Evolutionary conservation across 2,888 invertebrate species (phyloP).

Genomic region (Formica aserva): DNA sequence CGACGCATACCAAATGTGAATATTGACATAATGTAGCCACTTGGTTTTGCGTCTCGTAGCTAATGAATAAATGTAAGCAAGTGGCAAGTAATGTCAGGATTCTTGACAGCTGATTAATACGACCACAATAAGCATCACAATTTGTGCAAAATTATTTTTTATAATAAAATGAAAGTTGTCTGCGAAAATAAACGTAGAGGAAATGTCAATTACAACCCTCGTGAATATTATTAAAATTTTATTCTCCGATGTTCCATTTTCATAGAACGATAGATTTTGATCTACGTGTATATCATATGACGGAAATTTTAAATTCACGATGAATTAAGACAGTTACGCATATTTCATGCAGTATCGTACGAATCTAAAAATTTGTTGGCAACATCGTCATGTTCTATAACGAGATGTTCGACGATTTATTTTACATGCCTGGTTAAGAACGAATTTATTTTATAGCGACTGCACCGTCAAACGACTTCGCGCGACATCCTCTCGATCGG

Average conservation of each 20-base stretch:
- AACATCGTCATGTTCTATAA: neutral
- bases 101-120: neutral
- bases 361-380: neutral
- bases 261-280: neutral
- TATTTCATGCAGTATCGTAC: neutral
- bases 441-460: constrained; percentile 57
- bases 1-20: neutral
- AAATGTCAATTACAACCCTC: neutral
- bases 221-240: neutral
- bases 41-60: neutral
- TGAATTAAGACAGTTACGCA: neutral
- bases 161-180: neutral
- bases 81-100: neutral
- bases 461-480: constrained; percentile 41
- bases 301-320: neutral
- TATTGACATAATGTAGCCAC: neutral
- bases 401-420: constrained; percentile 34
- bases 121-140: neutral
- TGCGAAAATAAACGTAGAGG: neutral
- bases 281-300: neutral
- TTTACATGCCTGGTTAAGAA: constrained; percentile 53
- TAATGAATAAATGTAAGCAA: neutral
- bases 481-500: constrained; percentile 50
- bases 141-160: neutral
- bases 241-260: neutral